Conservation (phyloP, 2,888 invertebrate genomes). For the Zygothrica quintamaculata region DNA sequence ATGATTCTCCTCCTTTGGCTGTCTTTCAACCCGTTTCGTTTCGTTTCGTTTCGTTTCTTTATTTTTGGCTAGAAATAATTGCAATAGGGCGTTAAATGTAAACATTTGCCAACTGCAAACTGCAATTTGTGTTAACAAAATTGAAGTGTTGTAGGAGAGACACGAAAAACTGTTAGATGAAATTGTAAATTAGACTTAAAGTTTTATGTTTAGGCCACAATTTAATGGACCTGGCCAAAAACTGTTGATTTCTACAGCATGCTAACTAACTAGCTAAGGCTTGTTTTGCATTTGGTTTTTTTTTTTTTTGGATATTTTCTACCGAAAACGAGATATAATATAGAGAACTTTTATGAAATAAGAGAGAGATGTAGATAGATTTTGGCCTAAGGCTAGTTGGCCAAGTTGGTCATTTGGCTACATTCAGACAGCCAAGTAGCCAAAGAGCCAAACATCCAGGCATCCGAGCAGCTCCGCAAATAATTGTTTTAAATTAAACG, state of each 20-base stretch:
- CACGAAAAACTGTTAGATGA: no score
- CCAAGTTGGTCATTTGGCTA: slow-evolving; percentile 21
- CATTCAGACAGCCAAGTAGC: neutral
- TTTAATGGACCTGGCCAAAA: slow-evolving; percentile 30
- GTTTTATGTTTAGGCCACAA: slow-evolving; percentile 22
- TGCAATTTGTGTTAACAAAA: slow-evolving; percentile 24
- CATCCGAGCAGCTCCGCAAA: slow-evolving; percentile 51
- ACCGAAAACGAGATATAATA: slow-evolving; percentile 20
- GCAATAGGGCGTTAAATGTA: slow-evolving; percentile 27
- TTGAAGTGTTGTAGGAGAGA: no score
- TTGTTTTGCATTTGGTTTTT: slow-evolving; percentile 17
- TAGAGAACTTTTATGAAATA: slow-evolving; percentile 29
- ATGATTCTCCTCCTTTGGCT: neutral
- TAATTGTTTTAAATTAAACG: slow-evolving; percentile 80
- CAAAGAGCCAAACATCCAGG: neutral
- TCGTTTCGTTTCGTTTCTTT: slow-evolving; percentile 2
- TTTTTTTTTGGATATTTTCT: slow-evolving; percentile 4
- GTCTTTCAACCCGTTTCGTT: slow-evolving; percentile 4
- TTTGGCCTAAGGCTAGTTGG: slow-evolving; percentile 8
- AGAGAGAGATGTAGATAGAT: neutral
- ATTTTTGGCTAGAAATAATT: slow-evolving; percentile 14
- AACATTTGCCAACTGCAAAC: slow-evolving; percentile 26
- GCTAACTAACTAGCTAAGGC: neutral
- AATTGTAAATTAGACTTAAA: neutral
- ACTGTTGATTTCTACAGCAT: slow-evolving; percentile 28